A percentile compares a stretch with the other conserved stretches of the same genome.
Evolutionary conservation across 2,888 invertebrate genomes (phyloP).

Genomic region (Marronus borbonicus): DNA sequence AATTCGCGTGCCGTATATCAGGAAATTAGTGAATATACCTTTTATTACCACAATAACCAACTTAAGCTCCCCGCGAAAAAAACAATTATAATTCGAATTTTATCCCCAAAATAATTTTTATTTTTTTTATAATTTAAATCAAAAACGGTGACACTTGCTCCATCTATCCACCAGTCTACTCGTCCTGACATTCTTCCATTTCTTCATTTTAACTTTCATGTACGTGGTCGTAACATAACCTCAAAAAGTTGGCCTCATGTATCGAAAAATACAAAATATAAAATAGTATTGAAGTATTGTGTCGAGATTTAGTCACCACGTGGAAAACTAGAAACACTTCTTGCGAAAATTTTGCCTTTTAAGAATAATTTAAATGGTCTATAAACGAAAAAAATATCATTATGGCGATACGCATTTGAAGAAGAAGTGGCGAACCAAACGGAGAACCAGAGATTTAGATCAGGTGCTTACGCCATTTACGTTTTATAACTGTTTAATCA

Average conservation of each 20-base stretch:
- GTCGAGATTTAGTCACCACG: constrained; percentile 19
- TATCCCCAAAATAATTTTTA: too few species aligned
- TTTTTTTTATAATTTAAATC: too few species aligned
- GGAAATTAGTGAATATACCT: too few species aligned
- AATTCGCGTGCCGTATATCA: too few species aligned
- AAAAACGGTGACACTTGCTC: too few species aligned
- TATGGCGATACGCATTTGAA: constrained; percentile 85
- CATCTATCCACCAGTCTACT: too few species aligned
- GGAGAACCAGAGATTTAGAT: constrained; percentile 86
- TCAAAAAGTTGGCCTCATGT: background rate
- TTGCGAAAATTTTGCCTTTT: background rate
- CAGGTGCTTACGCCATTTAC: constrained; percentile 71
- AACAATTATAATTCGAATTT: too few species aligned
- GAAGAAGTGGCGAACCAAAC: constrained; percentile 83
- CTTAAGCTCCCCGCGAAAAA: too few species aligned
- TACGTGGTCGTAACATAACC: background rate
- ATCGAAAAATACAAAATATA: background rate
- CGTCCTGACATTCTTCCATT: too few species aligned
- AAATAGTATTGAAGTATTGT: background rate
- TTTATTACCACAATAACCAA: too few species aligned
- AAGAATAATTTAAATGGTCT: constrained; percentile 73
- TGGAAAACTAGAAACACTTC: constrained; percentile 6
- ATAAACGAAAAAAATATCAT: constrained; percentile 86
- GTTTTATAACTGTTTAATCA: constrained; percentile 11
- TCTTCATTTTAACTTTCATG: too few species aligned